These are phyloP conservation scores for Drosophila littoralis DNA, from an alignment of 1,140 invertebrate genomes.

Conservation along the genomic window DNA sequence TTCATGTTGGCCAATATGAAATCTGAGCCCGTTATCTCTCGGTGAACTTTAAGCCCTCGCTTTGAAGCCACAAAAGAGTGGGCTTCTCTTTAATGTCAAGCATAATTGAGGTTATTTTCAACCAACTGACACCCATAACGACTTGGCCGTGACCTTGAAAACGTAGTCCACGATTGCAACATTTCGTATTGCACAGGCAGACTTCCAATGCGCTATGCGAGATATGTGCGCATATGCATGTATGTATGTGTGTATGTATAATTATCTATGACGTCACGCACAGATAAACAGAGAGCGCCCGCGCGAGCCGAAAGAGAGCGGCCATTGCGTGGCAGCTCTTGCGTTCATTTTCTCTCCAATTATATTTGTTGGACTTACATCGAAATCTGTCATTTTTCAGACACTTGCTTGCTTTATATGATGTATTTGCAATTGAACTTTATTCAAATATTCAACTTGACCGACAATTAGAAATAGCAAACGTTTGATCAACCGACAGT, in stretches of 20 bases:
- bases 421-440: slow-evolving; percentile 62
- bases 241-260: not conserved
- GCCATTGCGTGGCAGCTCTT: slow-evolving; percentile 10
- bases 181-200: slow-evolving; percentile 12
- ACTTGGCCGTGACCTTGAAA: slow-evolving; percentile 33
- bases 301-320: not conserved
- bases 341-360: not conserved
- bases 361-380: slow-evolving; percentile 55
- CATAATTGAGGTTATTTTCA: slow-evolving; percentile 35
- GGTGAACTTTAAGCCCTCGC: slow-evolving; percentile 2
- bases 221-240: not conserved
- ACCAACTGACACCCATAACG: slow-evolving; percentile 3
- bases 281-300: slow-evolving; percentile 58
- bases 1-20: not conserved
- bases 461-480: slow-evolving; percentile 24
- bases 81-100: not conserved
- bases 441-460: slow-evolving; percentile 47
- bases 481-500: slow-evolving; percentile 57
- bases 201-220: not conserved
- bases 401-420: slow-evolving; percentile 36
- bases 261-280: slow-evolving; percentile 63
- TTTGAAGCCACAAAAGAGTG: slow-evolving; percentile 18
- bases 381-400: slow-evolving; percentile 61
- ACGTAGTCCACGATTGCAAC: slow-evolving; percentile 14
- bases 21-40: slow-evolving; percentile 2